Evolutionary conservation across 2,888 invertebrate species (phyloP).

Genomic region (Acleris holmiana): DNA sequence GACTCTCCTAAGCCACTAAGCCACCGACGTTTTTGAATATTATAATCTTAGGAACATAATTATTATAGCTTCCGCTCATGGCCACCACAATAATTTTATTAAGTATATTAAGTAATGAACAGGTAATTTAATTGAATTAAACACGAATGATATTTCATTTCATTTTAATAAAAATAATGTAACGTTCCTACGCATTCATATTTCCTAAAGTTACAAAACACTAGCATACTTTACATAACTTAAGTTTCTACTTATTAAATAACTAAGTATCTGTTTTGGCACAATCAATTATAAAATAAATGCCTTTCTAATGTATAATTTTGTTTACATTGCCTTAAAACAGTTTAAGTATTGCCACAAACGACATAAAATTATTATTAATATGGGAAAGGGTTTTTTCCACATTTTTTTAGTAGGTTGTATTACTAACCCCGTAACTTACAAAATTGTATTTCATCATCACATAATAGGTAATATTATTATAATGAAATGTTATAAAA

Average conservation of each 20-base stretch:
- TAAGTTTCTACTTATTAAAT: conserved; percentile 47
- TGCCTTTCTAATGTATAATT: conserved; percentile 19
- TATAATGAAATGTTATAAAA: no score
- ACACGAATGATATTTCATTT: conserved; percentile 48
- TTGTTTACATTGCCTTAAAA: conserved; percentile 16
- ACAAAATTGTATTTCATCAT: no score
- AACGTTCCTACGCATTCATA: conserved; percentile 72
- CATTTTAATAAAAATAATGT: conserved; percentile 74
- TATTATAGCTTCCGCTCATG: no score
- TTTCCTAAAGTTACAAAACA: conserved; percentile 66
- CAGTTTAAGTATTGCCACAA: not conserved
- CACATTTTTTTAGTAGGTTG: no score
- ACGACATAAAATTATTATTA: not conserved
- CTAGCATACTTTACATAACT: conserved; percentile 50
- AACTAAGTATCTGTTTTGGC: conserved; percentile 63
- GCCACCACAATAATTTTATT: no score
- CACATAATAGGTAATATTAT: no score
- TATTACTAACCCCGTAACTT: no score
- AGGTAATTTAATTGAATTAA: conserved; percentile 24
- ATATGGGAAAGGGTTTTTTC: no score
- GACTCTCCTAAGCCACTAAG: no score
- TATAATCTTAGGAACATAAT: no score
- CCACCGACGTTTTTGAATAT: no score
- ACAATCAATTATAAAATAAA: conserved; percentile 51
- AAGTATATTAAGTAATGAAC: no score